phyloP scores from a whole-genome alignment of 2,888 invertebrate species.

The Amblyteles armatorius region DNA sequence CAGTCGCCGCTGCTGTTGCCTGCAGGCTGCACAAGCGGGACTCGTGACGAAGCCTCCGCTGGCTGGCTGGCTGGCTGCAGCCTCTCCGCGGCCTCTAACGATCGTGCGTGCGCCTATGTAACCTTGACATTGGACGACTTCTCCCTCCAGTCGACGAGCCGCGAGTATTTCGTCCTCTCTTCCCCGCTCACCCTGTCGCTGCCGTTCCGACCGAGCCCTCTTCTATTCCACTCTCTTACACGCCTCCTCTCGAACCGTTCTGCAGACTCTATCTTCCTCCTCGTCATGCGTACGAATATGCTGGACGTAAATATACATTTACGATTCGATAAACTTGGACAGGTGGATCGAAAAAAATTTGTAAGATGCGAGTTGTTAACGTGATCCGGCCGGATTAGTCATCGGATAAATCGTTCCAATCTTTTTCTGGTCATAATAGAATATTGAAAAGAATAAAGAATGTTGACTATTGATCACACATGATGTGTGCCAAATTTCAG shows the following conservation, averaged over 20 bases:
- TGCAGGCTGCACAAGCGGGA: constrained; percentile 19
- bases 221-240: constrained; percentile 38
- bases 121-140: constrained; percentile 81
- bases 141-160: constrained; percentile 56
- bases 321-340: constrained; percentile 39
- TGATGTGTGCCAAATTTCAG: too few species aligned
- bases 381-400: neutral
- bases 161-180: constrained; percentile 42
- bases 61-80: constrained; percentile 6
- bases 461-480: too few species aligned
- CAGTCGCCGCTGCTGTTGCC: constrained; percentile 1
- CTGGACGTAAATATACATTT: constrained; percentile 28
- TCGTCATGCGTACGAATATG: neutral
- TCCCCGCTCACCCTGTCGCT: constrained; percentile 42
- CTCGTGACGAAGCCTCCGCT: constrained; percentile 28
- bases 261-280: constrained; percentile 5
- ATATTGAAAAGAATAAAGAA: too few species aligned
- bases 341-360: constrained; percentile 13
- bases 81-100: constrained; percentile 40
- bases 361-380: neutral
- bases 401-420: constrained; percentile 6
- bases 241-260: constrained; percentile 31
- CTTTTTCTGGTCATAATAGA: constrained; percentile 40
- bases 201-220: constrained; percentile 47
- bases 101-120: constrained; percentile 77